A percentile compares a stretch with the other conserved stretches of the same genome.
These are phyloP conservation scores for Cydia strobilella DNA, from an alignment of 1,140 invertebrate genomes.

Conservation along the genomic window DNA sequence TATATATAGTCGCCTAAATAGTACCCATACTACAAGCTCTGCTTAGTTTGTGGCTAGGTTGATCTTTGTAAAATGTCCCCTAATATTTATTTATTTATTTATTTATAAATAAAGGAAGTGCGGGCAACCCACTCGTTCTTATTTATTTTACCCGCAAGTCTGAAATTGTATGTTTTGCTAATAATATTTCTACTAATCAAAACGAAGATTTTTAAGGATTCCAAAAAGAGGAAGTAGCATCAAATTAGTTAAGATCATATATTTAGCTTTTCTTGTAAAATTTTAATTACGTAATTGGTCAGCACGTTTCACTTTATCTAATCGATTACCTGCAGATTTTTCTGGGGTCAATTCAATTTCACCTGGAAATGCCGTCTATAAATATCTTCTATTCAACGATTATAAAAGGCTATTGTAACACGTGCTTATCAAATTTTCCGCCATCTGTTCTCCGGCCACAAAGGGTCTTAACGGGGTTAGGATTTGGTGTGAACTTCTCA, in stretches of 20 bases:
- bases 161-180: too few species aligned
- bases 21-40: too few species aligned
- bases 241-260: neutral
- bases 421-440: slow-evolving; percentile 3
- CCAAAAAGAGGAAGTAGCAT: too few species aligned
- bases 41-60: too few species aligned
- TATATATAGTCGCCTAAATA: too few species aligned
- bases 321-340: neutral
- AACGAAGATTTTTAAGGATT: too few species aligned
- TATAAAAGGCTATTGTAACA: slow-evolving; percentile 14
- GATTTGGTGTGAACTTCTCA: slow-evolving; percentile 49
- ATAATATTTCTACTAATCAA: too few species aligned
- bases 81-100: too few species aligned
- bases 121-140: too few species aligned
- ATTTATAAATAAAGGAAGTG: too few species aligned
- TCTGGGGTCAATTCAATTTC: neutral
- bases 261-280: neutral
- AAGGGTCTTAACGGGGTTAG: slow-evolving; percentile 33
- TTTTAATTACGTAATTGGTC: neutral
- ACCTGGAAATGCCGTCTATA: slow-evolving; percentile 9
- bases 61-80: too few species aligned
- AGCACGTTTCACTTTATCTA: neutral
- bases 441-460: slow-evolving; percentile 31
- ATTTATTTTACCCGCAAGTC: too few species aligned
- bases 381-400: neutral